Base-by-base conservation (phyloP, 1,140 invertebrate species). In the Marisa cornuarietis region DNA sequence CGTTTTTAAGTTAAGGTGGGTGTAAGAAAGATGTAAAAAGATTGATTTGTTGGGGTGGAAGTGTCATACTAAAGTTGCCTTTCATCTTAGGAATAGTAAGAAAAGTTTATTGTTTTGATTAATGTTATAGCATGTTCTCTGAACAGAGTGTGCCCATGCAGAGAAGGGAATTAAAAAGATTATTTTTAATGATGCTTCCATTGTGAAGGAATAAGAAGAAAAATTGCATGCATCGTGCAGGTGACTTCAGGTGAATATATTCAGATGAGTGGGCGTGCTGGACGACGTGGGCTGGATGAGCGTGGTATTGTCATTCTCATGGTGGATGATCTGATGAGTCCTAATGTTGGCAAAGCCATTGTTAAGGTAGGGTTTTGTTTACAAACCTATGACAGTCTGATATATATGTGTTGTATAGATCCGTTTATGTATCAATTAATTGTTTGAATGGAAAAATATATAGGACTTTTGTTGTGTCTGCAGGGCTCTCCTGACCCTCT, bases 241-340 rank as follows among this genome's bases (percentile, higher is more conserved):
- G 93, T 98, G 69, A 96, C 97, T 0, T 99, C 98, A 14, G 99
- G 98, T 11, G 99, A 99, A 91, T 99, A 99, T 87, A 99, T 99
- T 86, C 99, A 99, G 91, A 99, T 99, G 98, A 97, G 97, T 71
- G 98, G 98, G 7, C 93, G 98, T 83, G 98, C 98, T n/a, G 98
- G 98, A 42, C 93, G 99, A 79, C 93, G 99, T 91, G 98, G 99
- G 81, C 91, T 99, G 3, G 99, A 99, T 90, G 97, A 99, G 87
- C 96, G 97, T 81, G 98, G 99, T 82, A 98, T 99, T 79, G 98
- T 99, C 31, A 99, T 99, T 84, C 92, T 99, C 52, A 99, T 99
- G 97, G 95, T 99, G 11, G 98, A 99, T 90, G 97, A 99, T 90
- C 96, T 98, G 91, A 96, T 99, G 80, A 96, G 95, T 69, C 95